phyloP scores from a whole-genome alignment of 35 echinoderm and acorn worm species.

The Patiria miniata region DNA sequence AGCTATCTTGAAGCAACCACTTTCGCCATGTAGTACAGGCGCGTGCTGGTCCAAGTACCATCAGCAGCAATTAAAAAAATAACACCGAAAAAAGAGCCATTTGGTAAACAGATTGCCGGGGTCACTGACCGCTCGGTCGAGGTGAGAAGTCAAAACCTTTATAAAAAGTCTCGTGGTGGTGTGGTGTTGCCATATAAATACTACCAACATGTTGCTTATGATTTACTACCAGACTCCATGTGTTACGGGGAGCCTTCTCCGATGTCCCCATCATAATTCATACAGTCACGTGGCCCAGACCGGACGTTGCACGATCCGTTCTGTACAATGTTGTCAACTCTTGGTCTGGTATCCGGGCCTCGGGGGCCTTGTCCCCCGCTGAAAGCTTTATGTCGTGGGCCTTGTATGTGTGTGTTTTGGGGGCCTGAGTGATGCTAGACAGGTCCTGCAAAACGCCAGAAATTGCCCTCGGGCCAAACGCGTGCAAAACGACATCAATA shows the following conservation, averaged over 20 bases:
- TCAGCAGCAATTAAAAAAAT: constrained; percentile 25
- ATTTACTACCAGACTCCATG: not conserved
- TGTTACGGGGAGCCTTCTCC: not conserved
- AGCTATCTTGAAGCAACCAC: too few relatives aligned
- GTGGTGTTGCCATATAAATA: not conserved
- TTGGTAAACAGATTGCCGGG: constrained; percentile 5
- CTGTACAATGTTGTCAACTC: not conserved
- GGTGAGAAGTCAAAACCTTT: constrained; percentile 15
- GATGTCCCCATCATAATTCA: not conserved
- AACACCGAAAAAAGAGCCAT: not conserved
- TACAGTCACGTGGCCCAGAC: not conserved
- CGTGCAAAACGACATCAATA: too few relatives aligned
- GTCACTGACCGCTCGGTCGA: constrained; percentile 26
- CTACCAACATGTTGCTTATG: too few relatives aligned
- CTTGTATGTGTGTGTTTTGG: too few relatives aligned
- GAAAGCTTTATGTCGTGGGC: constrained; percentile 3
- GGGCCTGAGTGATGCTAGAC: not conserved
- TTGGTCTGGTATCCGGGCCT: not conserved
- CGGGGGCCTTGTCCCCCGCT: not conserved
- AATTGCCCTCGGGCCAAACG: too few relatives aligned
- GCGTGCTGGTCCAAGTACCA: not conserved
- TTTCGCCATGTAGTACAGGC: too few relatives aligned
- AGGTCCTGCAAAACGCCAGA: too few relatives aligned
- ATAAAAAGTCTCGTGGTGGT: not conserved
- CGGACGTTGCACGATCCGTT: constrained; percentile 7